Evolutionary conservation across 2,113 vertebrate species (phyloP).

Genomic region (Siniperca knerii): DNA sequence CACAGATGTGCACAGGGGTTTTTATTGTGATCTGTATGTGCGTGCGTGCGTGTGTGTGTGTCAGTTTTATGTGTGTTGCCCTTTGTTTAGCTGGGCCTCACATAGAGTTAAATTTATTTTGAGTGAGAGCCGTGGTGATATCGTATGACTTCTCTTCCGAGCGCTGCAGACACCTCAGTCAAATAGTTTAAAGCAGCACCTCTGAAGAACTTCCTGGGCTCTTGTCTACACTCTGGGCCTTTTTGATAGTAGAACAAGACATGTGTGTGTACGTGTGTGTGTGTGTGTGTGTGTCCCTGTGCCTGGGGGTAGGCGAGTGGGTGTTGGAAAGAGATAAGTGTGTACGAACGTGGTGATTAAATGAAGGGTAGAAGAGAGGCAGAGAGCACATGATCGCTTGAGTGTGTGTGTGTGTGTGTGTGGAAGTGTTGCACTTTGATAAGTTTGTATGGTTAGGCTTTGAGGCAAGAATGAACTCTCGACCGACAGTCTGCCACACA

Average conservation of each 20-base stretch:
- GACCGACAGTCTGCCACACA: constrained; percentile 41
- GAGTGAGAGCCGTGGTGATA: constrained; percentile 34
- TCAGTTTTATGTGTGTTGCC: constrained; percentile 35
- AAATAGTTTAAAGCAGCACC: constrained; percentile 35
- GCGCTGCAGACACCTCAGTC: constrained; percentile 30
- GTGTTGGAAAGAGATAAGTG: constrained; percentile 43
- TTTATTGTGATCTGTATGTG: constrained; percentile 28
- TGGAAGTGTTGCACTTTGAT: constrained; percentile 2
- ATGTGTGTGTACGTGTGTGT: background rate
- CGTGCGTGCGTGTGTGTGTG: constrained; percentile 20
- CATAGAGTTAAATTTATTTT: constrained; percentile 49
- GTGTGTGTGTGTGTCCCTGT: constrained; percentile 7
- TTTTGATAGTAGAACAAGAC: constrained; percentile 24
- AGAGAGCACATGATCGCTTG: constrained; percentile 32
- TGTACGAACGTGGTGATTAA: constrained; percentile 27
- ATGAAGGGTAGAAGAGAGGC: constrained; percentile 7
- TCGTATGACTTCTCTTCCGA: constrained; percentile 6
- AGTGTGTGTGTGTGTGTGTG: constrained; percentile 7
- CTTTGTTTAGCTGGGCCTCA: constrained; percentile 30
- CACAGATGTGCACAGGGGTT: constrained; percentile 44
- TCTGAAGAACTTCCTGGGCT: constrained; percentile 26
- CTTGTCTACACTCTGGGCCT: constrained; percentile 23
- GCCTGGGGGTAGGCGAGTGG: constrained; percentile 13
- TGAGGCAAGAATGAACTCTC: constrained; percentile 35
- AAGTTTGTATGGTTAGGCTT: constrained; percentile 44